These are phyloP conservation scores for Otolemur crassicaudatus DNA, from an alignment of 2,797 vertebrate genomes.

Conservation along the genomic window DNA sequence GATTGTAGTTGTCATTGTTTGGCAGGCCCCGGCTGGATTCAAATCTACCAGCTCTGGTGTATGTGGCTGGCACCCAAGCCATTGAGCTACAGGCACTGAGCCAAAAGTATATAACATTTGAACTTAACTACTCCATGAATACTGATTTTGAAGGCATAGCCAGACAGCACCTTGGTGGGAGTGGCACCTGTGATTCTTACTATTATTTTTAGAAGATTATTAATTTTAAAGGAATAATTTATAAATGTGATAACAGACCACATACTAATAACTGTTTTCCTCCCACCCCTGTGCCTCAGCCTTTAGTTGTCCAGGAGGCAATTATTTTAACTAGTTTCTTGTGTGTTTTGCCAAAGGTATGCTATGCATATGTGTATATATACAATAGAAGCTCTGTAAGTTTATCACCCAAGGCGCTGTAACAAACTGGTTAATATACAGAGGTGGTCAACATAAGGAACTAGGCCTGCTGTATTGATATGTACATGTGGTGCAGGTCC, in stretches of 20 bases:
- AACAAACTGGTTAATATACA: too few relatives aligned
- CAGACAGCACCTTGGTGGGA: background rate
- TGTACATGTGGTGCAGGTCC: too few relatives aligned
- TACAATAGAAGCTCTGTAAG: too few relatives aligned
- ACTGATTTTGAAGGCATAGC: background rate
- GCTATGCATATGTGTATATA: background rate
- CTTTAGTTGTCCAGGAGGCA: background rate
- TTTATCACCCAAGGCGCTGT: too few relatives aligned
- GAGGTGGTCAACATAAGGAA: too few relatives aligned
- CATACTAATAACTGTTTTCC: background rate
- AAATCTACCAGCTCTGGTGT: too few relatives aligned
- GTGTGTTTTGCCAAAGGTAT: background rate
- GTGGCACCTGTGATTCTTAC: background rate
- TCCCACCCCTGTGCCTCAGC: background rate
- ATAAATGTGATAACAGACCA: background rate
- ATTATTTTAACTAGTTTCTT: background rate
- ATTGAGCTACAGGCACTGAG: too few relatives aligned
- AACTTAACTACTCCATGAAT: background rate
- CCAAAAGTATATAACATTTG: background rate
- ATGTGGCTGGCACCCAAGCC: too few relatives aligned
- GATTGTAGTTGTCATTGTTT: too few relatives aligned
- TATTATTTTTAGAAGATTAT: background rate
- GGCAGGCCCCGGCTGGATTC: too few relatives aligned
- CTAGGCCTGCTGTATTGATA: too few relatives aligned
- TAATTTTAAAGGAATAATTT: constrained; percentile 7